Evolutionary conservation across 2,888 invertebrate genomes (phyloP).

Genomic region (Euplagia quadripunctaria): DNA sequence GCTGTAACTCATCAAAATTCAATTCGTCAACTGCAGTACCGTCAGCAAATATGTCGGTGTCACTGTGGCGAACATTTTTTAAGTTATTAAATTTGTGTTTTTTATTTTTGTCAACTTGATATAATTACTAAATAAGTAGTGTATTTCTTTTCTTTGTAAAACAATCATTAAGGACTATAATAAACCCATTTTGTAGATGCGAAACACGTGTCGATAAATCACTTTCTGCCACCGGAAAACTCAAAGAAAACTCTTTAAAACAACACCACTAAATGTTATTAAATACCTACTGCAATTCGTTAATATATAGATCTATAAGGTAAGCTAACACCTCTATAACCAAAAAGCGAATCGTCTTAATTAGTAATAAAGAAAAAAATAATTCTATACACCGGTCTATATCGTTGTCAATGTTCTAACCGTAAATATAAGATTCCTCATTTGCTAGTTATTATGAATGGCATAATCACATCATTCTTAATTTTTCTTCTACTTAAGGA

Average conservation of each 20-base stretch:
- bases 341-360: too few relatives aligned
- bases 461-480: too few relatives aligned
- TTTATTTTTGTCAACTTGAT: neutral
- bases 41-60: conserved; percentile 53
- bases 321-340: too few relatives aligned
- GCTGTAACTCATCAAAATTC: conserved; percentile 83
- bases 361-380: too few relatives aligned
- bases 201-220: neutral
- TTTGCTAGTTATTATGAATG: too few relatives aligned
- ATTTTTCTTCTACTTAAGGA: too few relatives aligned
- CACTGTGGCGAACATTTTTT: conserved; percentile 11
- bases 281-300: too few relatives aligned
- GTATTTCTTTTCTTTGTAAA: neutral
- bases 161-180: neutral
- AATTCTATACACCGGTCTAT: too few relatives aligned
- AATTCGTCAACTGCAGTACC: conserved; percentile 79
- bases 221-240: neutral
- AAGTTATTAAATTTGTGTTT: neutral
- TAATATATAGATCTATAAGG: too few relatives aligned
- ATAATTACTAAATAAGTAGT: conserved; percentile 2
- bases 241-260: neutral
- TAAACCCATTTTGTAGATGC: neutral
- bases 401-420: too few relatives aligned
- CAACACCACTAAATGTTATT: neutral
- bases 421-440: too few relatives aligned